These are phyloP conservation scores for Sisyra nigra DNA, from an alignment of 2,888 invertebrate species.

Conservation along the genomic window DNA sequence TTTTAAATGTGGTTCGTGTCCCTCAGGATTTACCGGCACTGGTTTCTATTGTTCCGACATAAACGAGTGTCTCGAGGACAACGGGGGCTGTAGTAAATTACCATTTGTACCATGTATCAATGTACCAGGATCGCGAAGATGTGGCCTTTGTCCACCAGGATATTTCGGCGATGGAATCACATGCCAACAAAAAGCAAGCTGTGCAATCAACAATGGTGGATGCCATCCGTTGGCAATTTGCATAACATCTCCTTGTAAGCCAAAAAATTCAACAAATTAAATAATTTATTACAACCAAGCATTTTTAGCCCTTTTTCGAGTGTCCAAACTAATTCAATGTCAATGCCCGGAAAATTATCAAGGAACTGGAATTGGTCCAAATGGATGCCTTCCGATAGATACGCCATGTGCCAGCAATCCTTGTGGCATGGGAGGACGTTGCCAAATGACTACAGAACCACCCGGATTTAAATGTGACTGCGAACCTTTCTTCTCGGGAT, in stretches of 20 bases:
- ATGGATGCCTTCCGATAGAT: slow-evolving; percentile 49
- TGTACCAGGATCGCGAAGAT: slow-evolving; percentile 65
- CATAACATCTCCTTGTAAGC: slow-evolving; percentile 42
- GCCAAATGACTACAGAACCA: slow-evolving; percentile 26
- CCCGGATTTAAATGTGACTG: slow-evolving; percentile 42
- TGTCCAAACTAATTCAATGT: slow-evolving; percentile 44
- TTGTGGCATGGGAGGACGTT: slow-evolving; percentile 31
- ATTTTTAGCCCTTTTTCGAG: too few species aligned
- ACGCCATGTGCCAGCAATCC: slow-evolving; percentile 35
- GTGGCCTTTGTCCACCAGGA: slow-evolving; percentile 78
- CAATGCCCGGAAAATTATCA: slow-evolving; percentile 61
- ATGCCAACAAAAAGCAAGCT: slow-evolving; percentile 52
- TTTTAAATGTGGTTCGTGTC: slow-evolving; percentile 81
- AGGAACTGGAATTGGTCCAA: slow-evolving; percentile 63
- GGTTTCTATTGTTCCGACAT: slow-evolving; percentile 76
- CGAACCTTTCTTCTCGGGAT: slow-evolving; percentile 30
- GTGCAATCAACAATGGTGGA: slow-evolving; percentile 63
- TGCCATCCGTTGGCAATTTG: slow-evolving; percentile 75
- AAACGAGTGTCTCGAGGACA: slow-evolving; percentile 76
- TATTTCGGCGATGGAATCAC: slow-evolving; percentile 69
- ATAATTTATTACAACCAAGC: too few species aligned
- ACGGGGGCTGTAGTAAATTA: slow-evolving; percentile 75
- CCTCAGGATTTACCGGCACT: slow-evolving; percentile 71
- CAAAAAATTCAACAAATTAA: background rate
- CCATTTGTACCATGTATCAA: slow-evolving; percentile 80